Evolutionary conservation across 2,113 vertebrate species (phyloP).

Genomic region (Caloenas nicobarica): DNA sequence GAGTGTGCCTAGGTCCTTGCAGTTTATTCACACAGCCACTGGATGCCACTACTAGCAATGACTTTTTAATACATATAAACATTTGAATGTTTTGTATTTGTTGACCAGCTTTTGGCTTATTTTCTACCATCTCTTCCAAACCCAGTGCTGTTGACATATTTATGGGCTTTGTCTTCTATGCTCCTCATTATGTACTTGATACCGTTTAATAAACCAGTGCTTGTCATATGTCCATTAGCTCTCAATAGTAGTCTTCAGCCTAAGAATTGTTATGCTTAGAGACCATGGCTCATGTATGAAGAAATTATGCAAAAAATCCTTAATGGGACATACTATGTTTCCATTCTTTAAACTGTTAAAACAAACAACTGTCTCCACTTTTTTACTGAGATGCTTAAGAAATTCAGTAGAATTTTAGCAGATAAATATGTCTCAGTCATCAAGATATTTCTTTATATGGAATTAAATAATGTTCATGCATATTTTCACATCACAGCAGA

Average conservation of each 20-base stretch:
- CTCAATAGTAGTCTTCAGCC: background rate
- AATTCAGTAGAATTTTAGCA: background rate
- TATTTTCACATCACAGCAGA: background rate
- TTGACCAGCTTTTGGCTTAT: background rate
- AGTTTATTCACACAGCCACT: background rate
- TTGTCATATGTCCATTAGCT: background rate
- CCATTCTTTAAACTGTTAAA: background rate
- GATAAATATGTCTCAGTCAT: background rate
- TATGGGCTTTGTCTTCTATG: background rate
- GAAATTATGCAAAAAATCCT: background rate
- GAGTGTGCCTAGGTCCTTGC: background rate
- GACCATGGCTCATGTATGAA: background rate
- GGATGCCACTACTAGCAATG: background rate
- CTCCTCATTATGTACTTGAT: background rate
- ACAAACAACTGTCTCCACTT: accelerated
- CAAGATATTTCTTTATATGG: background rate
- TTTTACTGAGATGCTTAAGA: background rate
- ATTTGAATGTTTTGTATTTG: background rate
- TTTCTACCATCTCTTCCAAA: background rate
- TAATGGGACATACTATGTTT: background rate
- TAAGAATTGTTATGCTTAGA: background rate
- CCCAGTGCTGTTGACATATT: background rate
- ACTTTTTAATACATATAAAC: background rate
- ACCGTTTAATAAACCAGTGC: background rate
- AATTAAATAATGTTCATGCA: background rate